Base-by-base conservation (phyloP, 2,113 vertebrate species). In the Oenanthe oenanthe region DNA sequence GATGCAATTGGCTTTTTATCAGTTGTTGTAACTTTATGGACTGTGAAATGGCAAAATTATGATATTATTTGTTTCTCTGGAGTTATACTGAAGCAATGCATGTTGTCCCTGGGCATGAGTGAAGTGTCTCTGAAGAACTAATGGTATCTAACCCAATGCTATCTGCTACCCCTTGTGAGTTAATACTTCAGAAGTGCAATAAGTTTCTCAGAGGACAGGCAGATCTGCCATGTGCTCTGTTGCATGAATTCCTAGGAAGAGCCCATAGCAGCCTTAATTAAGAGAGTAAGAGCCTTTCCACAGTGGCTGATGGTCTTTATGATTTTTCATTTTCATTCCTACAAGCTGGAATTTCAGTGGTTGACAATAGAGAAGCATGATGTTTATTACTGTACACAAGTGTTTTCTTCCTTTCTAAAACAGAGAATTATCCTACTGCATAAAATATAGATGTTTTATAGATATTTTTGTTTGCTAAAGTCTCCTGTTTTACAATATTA, bases 61-160 rank as follows among this genome's bases (percentile, higher is more conserved):
- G 22, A 34, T 76, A 43, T 53, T 12, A 34, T 31, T 40, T 40
- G 6, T 66, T 47, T 83, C 26, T 8, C 8, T 70, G 56, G 63
- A 40, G 3, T 1, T 36, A 45, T 5, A 5, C 6, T 6, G 29
- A 56, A 50, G 29, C 28, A 36, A 8, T 17, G 12, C 7, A 4
- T 54, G 6, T 28, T 61, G 48, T 67, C 67, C 31, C 0, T 17
- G 57, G 19, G 36, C 4, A 1, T 12, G 17, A 28, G 4, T 17
- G 50, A 36, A 47, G 12, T 22, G 24, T 32, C 20, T 82, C 45
- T 34, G 5, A 10, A 31, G 31, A 34, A 9, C n/a, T 81, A 4
- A 5, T 0, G 13, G 10, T 26, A 50, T 47, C 50, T 57, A 25
- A 12, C 24, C 47, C 32, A 14, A 1, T 22, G 68, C 13, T 57